These are phyloP conservation scores for Chrysina gloriosa DNA, from an alignment of 2,888 invertebrate species.

Conservation along the genomic window DNA sequence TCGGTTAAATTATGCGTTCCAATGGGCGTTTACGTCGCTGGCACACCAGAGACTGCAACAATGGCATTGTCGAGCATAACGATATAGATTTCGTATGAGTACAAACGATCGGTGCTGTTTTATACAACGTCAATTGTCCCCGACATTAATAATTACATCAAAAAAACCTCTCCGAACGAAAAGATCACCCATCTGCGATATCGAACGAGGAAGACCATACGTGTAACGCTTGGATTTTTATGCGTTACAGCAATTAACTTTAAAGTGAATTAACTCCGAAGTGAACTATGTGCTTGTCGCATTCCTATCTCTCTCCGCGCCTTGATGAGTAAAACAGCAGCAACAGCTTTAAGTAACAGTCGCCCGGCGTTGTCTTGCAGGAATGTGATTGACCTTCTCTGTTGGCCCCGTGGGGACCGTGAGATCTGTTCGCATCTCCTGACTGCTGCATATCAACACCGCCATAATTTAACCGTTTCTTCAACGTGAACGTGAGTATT, in stretches of 20 bases:
- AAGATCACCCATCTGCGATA: not conserved
- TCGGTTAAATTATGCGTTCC: constrained; percentile 16
- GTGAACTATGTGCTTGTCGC: not conserved
- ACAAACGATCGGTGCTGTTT: not conserved
- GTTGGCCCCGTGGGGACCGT: constrained; percentile 45
- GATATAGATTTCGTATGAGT: not conserved
- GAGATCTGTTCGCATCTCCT: constrained; percentile 45
- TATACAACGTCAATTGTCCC: not conserved
- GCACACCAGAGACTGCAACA: not conserved
- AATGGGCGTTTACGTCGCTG: constrained; percentile 7
- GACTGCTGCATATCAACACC: constrained; percentile 46
- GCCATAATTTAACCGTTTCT: constrained; percentile 47
- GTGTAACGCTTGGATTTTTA: not conserved
- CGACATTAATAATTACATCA: too few species aligned
- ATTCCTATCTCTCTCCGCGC: constrained; percentile 6
- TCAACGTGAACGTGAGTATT: constrained; percentile 6
- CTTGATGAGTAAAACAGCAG: constrained; percentile 25
- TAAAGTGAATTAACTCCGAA: not conserved
- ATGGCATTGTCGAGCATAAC: not conserved
- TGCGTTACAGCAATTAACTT: not conserved
- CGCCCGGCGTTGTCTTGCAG: not conserved
- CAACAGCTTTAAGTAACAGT: not conserved
- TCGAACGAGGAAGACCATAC: not conserved
- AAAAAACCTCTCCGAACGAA: too few species aligned
- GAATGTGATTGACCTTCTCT: constrained; percentile 51